phyloP scores from a whole-genome alignment of 1,140 invertebrate genomes.

The Magallana ariakensis region DNA sequence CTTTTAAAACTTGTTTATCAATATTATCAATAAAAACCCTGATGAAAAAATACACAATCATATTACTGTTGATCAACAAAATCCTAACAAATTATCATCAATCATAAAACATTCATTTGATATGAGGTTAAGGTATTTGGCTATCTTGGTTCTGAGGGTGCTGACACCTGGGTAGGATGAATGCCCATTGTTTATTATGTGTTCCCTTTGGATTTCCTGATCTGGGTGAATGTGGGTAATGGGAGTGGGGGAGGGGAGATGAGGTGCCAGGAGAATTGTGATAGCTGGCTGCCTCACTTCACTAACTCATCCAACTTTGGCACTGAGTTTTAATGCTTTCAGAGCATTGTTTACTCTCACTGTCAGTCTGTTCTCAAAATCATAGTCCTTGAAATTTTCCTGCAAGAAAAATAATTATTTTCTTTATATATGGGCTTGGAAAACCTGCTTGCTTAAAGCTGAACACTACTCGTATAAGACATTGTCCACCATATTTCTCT shows the following conservation, averaged over 20 bases:
- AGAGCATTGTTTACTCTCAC: constrained; percentile 84
- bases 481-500: too few species aligned
- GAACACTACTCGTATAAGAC: too few species aligned
- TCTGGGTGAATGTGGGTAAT: not conserved
- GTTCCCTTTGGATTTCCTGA: not conserved
- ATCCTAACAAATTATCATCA: too few species aligned
- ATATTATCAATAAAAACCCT: not conserved
- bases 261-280: not conserved
- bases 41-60: too few species aligned
- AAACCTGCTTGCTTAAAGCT: too few species aligned
- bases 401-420: constrained; percentile 48
- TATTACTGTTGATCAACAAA: too few species aligned
- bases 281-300: not conserved
- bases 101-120: too few species aligned
- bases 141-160: not conserved
- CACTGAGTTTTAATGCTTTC: constrained; percentile 73
- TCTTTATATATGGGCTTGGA: too few species aligned
- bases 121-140: not conserved
- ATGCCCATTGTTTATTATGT: too few species aligned
- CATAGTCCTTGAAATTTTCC: constrained; percentile 84
- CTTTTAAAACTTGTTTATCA: not conserved
- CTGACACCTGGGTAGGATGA: too few species aligned
- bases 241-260: not conserved
- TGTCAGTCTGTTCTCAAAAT: constrained; percentile 85
- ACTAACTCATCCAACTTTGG: constrained; percentile 27